phyloP scores from a whole-genome alignment of 2,113 vertebrate species.

The Etheostoma cragini region DNA sequence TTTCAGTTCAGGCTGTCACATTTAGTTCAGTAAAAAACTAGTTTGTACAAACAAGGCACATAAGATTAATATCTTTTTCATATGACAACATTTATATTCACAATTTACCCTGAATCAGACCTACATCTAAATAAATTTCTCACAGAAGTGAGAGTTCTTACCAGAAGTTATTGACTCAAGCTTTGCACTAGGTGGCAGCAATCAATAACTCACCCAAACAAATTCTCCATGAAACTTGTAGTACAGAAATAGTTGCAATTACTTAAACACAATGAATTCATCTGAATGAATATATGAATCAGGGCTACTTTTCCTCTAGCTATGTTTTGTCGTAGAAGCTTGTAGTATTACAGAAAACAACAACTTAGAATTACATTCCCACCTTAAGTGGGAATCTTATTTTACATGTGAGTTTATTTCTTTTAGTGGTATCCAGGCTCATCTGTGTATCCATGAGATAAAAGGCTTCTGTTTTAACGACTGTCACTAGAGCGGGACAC shows the following conservation, averaged over 20 bases:
- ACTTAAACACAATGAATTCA: not conserved
- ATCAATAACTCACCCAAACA: constrained; percentile 23
- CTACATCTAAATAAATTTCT: not conserved
- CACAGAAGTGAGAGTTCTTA: too few species aligned
- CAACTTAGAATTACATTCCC: not conserved
- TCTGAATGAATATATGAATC: not conserved
- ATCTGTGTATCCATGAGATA: constrained; percentile 53
- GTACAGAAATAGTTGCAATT: not conserved
- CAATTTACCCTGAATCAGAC: not conserved
- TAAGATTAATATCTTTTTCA: not conserved
- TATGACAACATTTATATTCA: not conserved
- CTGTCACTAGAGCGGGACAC: constrained; percentile 65
- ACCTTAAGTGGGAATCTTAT: too few species aligned
- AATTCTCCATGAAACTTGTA: not conserved
- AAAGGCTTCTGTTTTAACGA: constrained; percentile 50
- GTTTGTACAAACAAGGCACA: not conserved
- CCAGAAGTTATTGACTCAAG: not conserved
- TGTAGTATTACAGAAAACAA: not conserved
- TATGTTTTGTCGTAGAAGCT: not conserved
- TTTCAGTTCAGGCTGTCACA: not conserved
- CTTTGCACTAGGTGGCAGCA: constrained; percentile 63
- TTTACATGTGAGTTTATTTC: not conserved
- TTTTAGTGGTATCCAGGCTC: constrained; percentile 34
- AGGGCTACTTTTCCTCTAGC: not conserved
- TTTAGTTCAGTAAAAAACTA: not conserved